Conservation (phyloP, 2,113 vertebrate genomes). For the Callopanchax toddi region DNA sequence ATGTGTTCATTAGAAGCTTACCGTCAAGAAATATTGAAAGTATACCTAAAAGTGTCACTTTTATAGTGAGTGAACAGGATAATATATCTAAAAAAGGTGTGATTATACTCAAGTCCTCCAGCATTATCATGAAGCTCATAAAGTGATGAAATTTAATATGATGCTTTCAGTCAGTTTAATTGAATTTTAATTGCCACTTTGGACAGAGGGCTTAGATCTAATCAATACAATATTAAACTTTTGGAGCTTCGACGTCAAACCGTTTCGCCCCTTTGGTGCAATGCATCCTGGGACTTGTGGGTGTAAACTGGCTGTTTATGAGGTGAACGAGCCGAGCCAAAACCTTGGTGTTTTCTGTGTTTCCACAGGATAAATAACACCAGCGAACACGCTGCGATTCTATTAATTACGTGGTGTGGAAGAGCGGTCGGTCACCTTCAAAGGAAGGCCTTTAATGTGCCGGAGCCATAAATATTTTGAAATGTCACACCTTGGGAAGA, state of each 20-base stretch:
- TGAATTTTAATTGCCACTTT: conserved; percentile 99
- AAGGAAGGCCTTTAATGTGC: conserved; percentile 96
- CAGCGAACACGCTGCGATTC: conserved; percentile 86
- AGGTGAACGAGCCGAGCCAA: conserved; percentile 68
- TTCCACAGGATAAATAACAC: conserved; percentile 88
- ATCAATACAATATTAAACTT: conserved; percentile 99
- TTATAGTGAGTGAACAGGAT: conserved; percentile 98
- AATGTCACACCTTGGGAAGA: conserved; percentile 99
- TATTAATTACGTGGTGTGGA: conserved; percentile 94
- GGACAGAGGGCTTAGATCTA: conserved; percentile 99
- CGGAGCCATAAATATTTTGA: conserved; percentile 99
- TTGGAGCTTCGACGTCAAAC: conserved; percentile 89
- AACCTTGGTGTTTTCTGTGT: conserved; percentile 81
- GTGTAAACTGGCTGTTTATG: conserved; percentile 86
- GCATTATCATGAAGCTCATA: conserved; percentile 99
- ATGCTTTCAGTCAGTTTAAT: conserved; percentile 99
- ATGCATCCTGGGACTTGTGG: conserved; percentile 66
- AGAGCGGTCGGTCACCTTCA: conserved; percentile 98
- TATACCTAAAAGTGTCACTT: conserved; percentile 99
- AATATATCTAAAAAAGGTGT: conserved; percentile 99
- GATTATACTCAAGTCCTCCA: conserved; percentile 99
- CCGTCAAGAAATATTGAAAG: conserved; percentile 99
- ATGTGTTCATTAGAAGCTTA: conserved; percentile 99
- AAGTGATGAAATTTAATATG: conserved; percentile 99
- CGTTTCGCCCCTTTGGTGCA: conserved; percentile 36